These are phyloP conservation scores for Colostygia pectinataria DNA, from an alignment of 2,888 invertebrate genomes.

Conservation along the genomic window DNA sequence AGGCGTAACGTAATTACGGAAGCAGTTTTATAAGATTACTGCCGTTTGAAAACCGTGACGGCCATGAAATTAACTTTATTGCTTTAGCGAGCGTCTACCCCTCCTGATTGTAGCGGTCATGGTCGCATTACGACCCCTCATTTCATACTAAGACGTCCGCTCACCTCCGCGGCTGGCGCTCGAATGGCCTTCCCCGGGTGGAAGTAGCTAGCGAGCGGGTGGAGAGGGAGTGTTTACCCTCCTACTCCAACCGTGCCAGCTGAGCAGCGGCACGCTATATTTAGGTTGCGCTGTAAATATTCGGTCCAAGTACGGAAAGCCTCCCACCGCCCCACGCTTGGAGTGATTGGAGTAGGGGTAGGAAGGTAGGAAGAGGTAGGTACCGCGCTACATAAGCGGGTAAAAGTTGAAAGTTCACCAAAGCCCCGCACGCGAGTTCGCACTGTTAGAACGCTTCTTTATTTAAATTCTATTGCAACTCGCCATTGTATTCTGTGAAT, in stretches of 20 bases:
- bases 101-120: slow-evolving; percentile 64
- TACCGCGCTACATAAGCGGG: slow-evolving; percentile 65
- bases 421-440: slow-evolving; percentile 71
- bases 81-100: slow-evolving; percentile 62
- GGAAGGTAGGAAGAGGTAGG: slow-evolving; percentile 45
- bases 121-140: slow-evolving; percentile 60
- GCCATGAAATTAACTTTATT: slow-evolving; percentile 68
- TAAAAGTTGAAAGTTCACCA: slow-evolving; percentile 82
- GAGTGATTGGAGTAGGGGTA: slow-evolving; percentile 32
- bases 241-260: slow-evolving; percentile 72
- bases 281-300: slow-evolving; percentile 83
- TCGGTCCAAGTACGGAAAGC: slow-evolving; percentile 78
- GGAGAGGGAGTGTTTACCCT: slow-evolving; percentile 71
- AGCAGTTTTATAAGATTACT: slow-evolving; percentile 40
- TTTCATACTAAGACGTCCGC: slow-evolving; percentile 61
- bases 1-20: slow-evolving; percentile 7
- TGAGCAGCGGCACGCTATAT: slow-evolving; percentile 81
- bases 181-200: slow-evolving; percentile 67
- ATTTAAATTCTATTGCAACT: slow-evolving; percentile 84
- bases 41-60: slow-evolving; percentile 51
- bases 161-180: slow-evolving; percentile 62
- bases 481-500: slow-evolving; percentile 76
- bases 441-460: slow-evolving; percentile 77
- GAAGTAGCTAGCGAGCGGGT: slow-evolving; percentile 44
- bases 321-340: slow-evolving; percentile 49